Conservation (phyloP, 2,888 invertebrate species). For the Lasioglossum lativentre region DNA sequence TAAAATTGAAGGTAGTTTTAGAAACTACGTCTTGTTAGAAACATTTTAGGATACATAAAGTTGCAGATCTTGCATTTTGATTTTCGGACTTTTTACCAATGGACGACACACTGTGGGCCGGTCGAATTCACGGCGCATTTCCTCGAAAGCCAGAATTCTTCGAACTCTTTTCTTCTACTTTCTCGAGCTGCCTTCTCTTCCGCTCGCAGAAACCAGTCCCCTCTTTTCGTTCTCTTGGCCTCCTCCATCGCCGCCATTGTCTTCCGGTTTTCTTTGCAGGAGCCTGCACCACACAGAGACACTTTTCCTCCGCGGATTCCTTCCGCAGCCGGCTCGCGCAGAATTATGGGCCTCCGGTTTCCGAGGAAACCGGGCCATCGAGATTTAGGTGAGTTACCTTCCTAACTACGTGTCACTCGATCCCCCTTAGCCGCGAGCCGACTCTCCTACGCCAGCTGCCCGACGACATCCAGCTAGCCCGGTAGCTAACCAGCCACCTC, state of each 20-base stretch:
- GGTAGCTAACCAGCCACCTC: neutral
- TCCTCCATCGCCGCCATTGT: slow-evolving; percentile 19
- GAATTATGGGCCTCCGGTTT: slow-evolving; percentile 67
- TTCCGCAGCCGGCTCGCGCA: slow-evolving; percentile 41
- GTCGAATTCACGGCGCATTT: slow-evolving; percentile 18
- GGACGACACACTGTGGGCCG: too few relatives aligned
- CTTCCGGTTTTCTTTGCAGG: slow-evolving; percentile 17
- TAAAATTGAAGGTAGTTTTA: too few relatives aligned
- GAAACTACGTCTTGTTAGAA: too few relatives aligned
- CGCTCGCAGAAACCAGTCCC: slow-evolving; percentile 2
- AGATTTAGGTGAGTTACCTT: slow-evolving; percentile 67
- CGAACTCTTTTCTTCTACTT: neutral
- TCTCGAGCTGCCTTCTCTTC: neutral
- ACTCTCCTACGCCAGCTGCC: neutral
- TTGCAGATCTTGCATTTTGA: too few relatives aligned
- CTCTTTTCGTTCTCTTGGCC: neutral
- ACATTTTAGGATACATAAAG: too few relatives aligned
- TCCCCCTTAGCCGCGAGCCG: slow-evolving; percentile 35
- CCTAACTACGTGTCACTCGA: slow-evolving; percentile 68
- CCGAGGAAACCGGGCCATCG: slow-evolving; percentile 62
- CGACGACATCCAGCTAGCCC: neutral
- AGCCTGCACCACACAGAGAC: neutral
- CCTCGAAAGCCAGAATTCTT: neutral
- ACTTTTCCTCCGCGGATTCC: slow-evolving; percentile 33
- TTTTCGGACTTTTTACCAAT: too few relatives aligned